phyloP scores from a whole-genome alignment of 2,888 invertebrate genomes.

The Cephus nigrinus region DNA sequence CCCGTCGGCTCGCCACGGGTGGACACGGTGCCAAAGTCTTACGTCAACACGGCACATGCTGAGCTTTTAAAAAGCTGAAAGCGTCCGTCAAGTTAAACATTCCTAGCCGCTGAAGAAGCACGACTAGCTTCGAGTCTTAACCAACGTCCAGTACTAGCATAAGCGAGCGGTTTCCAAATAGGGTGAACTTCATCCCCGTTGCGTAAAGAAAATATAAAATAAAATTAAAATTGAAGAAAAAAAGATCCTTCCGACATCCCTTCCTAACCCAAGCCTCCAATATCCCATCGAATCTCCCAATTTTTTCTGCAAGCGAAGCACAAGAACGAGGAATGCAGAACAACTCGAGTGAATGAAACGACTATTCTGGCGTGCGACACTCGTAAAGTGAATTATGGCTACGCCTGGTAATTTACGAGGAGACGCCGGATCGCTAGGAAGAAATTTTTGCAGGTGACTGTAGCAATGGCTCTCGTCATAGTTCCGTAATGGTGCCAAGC shows the following conservation, averaged over 20 bases:
- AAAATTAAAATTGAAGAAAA: background rate
- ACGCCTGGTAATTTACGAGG: constrained; percentile 2
- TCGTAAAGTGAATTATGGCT: background rate
- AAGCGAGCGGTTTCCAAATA: background rate
- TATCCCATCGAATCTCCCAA: background rate
- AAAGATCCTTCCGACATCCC: background rate
- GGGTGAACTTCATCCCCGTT: background rate
- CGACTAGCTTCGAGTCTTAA: background rate
- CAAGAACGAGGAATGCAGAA: background rate
- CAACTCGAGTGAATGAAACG: background rate
- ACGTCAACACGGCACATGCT: constrained; percentile 10
- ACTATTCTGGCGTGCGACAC: background rate
- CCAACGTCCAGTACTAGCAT: background rate
- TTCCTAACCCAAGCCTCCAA: background rate
- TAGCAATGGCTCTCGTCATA: background rate
- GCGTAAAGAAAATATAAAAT: background rate
- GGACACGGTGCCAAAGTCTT: constrained; percentile 14
- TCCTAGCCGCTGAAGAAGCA: background rate
- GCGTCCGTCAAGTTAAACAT: background rate
- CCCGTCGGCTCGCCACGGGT: background rate
- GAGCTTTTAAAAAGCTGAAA: constrained; percentile 1
- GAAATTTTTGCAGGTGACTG: background rate
- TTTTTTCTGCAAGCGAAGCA: background rate
- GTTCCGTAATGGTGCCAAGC: constrained; percentile 1
- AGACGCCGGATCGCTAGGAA: background rate